Evolutionary conservation across 2,888 invertebrate species (phyloP).

Genomic region (Anoplius nigerrimus): DNA sequence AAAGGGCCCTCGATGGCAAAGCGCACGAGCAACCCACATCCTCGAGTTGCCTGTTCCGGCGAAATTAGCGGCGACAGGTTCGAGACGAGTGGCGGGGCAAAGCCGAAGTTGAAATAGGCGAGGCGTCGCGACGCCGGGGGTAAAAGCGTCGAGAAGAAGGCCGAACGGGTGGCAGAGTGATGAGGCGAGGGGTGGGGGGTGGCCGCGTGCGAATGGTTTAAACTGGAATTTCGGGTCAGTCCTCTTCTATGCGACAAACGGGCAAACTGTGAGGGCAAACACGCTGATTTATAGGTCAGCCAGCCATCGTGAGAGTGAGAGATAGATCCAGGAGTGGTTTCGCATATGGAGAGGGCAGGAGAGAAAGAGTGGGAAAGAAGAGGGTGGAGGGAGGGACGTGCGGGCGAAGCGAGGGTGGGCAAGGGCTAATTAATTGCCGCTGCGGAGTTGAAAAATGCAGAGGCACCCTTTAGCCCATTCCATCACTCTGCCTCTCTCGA

Average conservation of each 20-base stretch:
- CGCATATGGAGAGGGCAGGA: conserved; percentile 5
- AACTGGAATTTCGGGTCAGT: conserved; percentile 53
- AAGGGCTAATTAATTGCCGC: conserved; percentile 57
- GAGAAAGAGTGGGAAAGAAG: neutral
- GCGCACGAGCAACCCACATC: too few relatives aligned
- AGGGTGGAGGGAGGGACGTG: conserved; percentile 12
- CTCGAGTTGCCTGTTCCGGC: too few relatives aligned
- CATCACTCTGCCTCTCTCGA: conserved; percentile 8
- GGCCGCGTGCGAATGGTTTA: conserved; percentile 18
- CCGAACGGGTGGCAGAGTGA: conserved; percentile 15
- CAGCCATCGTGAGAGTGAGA: conserved; percentile 29
- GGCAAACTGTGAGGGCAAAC: conserved; percentile 47
- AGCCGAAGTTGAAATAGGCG: neutral
- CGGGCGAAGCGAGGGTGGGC: conserved; percentile 34
- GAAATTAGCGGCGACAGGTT: too few relatives aligned
- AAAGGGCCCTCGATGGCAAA: too few relatives aligned
- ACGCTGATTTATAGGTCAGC: conserved; percentile 62
- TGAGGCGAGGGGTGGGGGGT: conserved; percentile 26
- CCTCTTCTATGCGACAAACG: conserved; percentile 50
- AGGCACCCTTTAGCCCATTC: conserved; percentile 29
- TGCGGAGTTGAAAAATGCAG: conserved; percentile 54
- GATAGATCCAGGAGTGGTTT: conserved; percentile 19
- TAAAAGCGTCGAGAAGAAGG: conserved; percentile 8
- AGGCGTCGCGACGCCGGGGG: neutral
- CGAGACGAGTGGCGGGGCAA: too few relatives aligned